phyloP scores from a whole-genome alignment of 2,797 vertebrate genomes.

The Tadarida brasiliensis region DNA sequence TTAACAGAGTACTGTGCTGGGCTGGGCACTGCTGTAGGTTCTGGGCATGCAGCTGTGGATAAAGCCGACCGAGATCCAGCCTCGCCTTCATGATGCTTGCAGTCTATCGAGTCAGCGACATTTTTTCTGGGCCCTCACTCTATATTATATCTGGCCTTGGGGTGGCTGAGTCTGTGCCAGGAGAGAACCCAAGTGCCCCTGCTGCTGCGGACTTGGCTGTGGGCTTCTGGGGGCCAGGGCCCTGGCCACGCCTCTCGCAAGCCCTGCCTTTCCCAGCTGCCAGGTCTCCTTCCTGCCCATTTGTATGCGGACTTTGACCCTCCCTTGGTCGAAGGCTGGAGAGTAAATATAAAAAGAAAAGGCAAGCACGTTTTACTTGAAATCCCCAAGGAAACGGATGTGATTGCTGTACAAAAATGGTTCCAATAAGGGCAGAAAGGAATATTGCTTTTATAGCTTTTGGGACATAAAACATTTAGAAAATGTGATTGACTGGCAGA shows the following conservation, averaged over 20 bases:
- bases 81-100: background rate
- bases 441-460: slow-evolving; percentile 91
- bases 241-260: background rate
- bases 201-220: background rate
- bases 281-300: slow-evolving; percentile 71
- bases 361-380: slow-evolving; percentile 82
- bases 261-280: background rate
- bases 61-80: background rate
- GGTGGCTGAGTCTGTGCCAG: background rate
- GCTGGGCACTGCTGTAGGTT: background rate
- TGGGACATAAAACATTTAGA: slow-evolving; percentile 90
- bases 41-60: background rate
- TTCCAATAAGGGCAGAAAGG: slow-evolving; percentile 88
- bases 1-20: background rate
- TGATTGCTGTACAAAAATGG: slow-evolving; percentile 89
- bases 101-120: background rate
- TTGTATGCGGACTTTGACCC: slow-evolving; percentile 85
- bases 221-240: too few relatives aligned
- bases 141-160: accelerated
- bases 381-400: slow-evolving; percentile 88
- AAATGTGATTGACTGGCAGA: slow-evolving; percentile 87
- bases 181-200: accelerated
- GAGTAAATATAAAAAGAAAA: slow-evolving; percentile 86
- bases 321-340: slow-evolving; percentile 82
- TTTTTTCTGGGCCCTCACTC: background rate